Percentiles rank a stretch among this genome's conserved stretches.
phyloP scores from a whole-genome alignment of 92 coral and sea anemone genomes.

The Zoanthus sansibaricus region DNA sequence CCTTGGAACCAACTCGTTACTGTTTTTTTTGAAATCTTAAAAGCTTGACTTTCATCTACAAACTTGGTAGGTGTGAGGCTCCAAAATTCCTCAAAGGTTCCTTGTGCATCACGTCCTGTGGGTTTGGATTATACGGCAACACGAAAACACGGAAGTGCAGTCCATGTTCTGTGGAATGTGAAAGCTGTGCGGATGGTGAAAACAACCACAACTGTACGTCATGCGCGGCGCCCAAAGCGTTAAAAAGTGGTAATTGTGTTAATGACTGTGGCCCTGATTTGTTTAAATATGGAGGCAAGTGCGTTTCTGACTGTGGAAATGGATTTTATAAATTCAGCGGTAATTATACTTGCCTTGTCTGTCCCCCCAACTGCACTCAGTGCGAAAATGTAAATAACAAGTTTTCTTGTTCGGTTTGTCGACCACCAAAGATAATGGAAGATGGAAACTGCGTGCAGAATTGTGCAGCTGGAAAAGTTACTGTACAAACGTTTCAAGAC shows the following conservation, averaged over 20 bases:
- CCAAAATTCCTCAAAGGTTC: slow-evolving; percentile 69
- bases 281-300: slow-evolving; percentile 54
- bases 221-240: slow-evolving; percentile 74
- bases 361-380: slow-evolving; percentile 69
- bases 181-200: slow-evolving; percentile 73
- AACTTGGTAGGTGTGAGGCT: slow-evolving; percentile 59
- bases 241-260: slow-evolving; percentile 76
- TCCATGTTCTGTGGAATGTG: slow-evolving; percentile 71
- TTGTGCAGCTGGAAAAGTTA: slow-evolving; percentile 63
- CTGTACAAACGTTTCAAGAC: slow-evolving; percentile 58
- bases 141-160: slow-evolving; percentile 60
- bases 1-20: not conserved
- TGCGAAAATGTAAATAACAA: slow-evolving; percentile 42
- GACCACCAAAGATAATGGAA: slow-evolving; percentile 62
- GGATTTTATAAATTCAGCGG: slow-evolving; percentile 58
- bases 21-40: not conserved
- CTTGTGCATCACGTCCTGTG: slow-evolving; percentile 74
- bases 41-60: not conserved
- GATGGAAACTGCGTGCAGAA: slow-evolving; percentile 53
- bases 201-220: slow-evolving; percentile 70
- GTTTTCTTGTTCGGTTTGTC: slow-evolving; percentile 65
- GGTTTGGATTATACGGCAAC: slow-evolving; percentile 61
- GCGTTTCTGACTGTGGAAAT: slow-evolving; percentile 74
- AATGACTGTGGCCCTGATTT: slow-evolving; percentile 65
- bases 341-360: slow-evolving; percentile 64